Base-by-base conservation (phyloP, 1,140 invertebrate species). In the Calosoma granatense region DNA sequence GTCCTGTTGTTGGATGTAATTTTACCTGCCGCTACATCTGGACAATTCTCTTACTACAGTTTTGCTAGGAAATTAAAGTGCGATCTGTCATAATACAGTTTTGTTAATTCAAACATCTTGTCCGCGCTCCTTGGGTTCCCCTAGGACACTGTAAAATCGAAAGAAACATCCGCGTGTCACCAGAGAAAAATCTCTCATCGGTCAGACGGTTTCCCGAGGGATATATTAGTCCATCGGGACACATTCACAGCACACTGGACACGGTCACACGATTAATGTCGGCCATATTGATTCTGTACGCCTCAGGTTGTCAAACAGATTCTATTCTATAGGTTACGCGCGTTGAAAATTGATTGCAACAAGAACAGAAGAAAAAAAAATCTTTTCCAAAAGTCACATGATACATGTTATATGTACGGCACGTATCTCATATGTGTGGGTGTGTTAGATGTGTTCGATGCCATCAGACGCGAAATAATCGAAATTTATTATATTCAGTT, bases 241-340 rank as follows among this genome's bases (percentile, higher is more conserved):
- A 17, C 41, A 47, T 47, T 47, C 41, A 47, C 41, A 47, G 41
- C 17, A 47, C 17, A 47, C 41, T 47, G 41, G 41, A 47, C 41
- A 47, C 17, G 6, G 41, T 17, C 41, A 6, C 15, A 47, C 41
- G 41, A 47, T 47, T 47, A 47, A 47, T 47, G 41, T 9, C 41
- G 17, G 17, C 41, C 41, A 47, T 47, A 47, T 47, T 47, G 41
- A 47, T 47, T 47, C 41, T 17, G 17, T 6, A 12, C 41, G 41
- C 41, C 41, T 47, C 41, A 47, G 41, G 41, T 47, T 47, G 41
- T 47, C 41, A 47, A 47, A 47, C 41, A 47, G 41, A 47, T 47
- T 47, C 41, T 47, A 47, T 47, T 47, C 41, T 47, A 47, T 47
- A 12, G 41, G 41, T 17, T 47, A 47, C 41, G 41, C 17, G 41